Conservation (phyloP, 1,140 invertebrate species). For the Temnothorax longispinosus region DNA sequence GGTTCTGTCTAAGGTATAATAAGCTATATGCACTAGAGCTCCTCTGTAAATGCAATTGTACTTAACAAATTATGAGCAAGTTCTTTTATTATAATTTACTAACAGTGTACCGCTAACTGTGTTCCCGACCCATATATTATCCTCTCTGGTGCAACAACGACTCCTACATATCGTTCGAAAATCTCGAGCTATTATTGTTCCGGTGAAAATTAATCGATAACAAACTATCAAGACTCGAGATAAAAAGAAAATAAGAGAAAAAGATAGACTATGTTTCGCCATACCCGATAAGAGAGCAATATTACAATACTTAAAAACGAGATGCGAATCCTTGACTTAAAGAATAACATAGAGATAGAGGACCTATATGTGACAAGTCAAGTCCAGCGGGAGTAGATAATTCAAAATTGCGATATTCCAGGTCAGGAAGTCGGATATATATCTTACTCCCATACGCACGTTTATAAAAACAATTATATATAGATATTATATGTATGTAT, state of each 20-base stretch:
- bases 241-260: constrained; percentile 50
- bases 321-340: constrained; percentile 50
- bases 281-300: constrained; percentile 70
- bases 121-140: constrained; percentile 62
- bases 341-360: constrained; percentile 25
- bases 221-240: constrained; percentile 55
- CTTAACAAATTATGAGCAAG: constrained; percentile 73
- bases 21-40: constrained; percentile 51
- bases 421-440: constrained; percentile 60
- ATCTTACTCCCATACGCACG: constrained; percentile 44
- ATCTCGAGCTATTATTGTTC: constrained; percentile 45
- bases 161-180: constrained; percentile 59
- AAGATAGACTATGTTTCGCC: constrained; percentile 65
- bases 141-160: constrained; percentile 47
- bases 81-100: constrained; percentile 60
- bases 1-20: constrained; percentile 52
- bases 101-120: constrained; percentile 63
- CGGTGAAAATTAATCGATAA: constrained; percentile 56
- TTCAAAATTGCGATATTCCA: constrained; percentile 66
- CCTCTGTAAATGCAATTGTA: constrained; percentile 72
- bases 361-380: constrained; percentile 42
- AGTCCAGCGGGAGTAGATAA: constrained; percentile 62
- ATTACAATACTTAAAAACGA: constrained; percentile 65
- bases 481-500: constrained; percentile 26
- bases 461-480: constrained; percentile 58